Evolutionary conservation across 2,797 vertebrate genomes (phyloP).

Genomic region (Gymnodraco acuticeps): DNA sequence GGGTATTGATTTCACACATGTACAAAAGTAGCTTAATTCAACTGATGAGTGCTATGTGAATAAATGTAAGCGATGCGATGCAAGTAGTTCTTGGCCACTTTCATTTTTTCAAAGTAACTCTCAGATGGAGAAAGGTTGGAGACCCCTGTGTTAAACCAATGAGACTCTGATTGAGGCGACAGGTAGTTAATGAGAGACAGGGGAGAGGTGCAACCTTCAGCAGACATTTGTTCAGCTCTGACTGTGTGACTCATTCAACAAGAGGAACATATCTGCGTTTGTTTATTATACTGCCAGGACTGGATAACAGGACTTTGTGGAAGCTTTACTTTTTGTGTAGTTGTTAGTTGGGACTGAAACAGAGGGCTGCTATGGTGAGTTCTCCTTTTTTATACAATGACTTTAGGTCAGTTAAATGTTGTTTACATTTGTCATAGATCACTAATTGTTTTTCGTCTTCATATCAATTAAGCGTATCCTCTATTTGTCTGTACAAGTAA

Average conservation of each 20-base stretch:
- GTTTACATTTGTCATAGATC: not conserved
- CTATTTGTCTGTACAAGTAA: not conserved
- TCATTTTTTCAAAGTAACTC: too few relatives aligned
- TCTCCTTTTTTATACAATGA: not conserved
- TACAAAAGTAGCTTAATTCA: too few relatives aligned
- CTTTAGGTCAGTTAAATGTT: not conserved
- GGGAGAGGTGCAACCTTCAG: conserved; percentile 70
- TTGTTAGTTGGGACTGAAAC: conserved; percentile 22
- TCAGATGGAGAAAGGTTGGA: too few relatives aligned
- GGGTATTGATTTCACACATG: too few relatives aligned
- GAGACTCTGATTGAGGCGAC: conserved; percentile 51
- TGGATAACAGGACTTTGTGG: conserved; percentile 16
- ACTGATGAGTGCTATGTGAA: too few relatives aligned
- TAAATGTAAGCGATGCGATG: too few relatives aligned
- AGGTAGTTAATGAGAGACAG: conserved; percentile 81
- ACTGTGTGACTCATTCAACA: conserved; percentile 53
- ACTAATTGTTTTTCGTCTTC: not conserved
- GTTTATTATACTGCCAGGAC: conserved; percentile 40
- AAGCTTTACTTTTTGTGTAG: conserved; percentile 19
- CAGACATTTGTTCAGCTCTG: conserved; percentile 69
- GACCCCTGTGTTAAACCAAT: conserved; percentile 61
- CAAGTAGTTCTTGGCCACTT: too few relatives aligned
- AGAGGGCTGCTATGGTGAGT: conserved; percentile 73
- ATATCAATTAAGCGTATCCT: not conserved
- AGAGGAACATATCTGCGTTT: conserved; percentile 23